Conservation (phyloP, 2,797 vertebrate genomes). For the Aeoliscus strigatus region DNA sequence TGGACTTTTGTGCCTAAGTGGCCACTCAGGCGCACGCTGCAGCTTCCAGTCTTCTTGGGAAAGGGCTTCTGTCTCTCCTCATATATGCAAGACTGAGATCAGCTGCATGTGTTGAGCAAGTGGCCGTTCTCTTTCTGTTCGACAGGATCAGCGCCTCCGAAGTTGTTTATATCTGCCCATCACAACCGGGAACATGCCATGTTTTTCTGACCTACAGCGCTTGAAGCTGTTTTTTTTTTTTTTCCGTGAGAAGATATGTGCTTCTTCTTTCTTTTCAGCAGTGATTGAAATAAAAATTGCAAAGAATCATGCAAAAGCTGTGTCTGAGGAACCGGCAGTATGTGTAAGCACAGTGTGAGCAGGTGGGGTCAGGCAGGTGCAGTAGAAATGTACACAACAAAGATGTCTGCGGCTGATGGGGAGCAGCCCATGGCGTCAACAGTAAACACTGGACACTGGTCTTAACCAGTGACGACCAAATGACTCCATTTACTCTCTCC, state of each 20-base stretch:
- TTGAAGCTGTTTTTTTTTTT: conserved; percentile 25
- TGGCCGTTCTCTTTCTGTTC: conserved; percentile 29
- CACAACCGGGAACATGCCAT: conserved; percentile 34
- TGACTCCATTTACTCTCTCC: too few species aligned
- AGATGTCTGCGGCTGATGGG: too few species aligned
- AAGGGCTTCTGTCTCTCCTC: conserved; percentile 9
- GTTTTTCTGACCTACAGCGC: conserved; percentile 28
- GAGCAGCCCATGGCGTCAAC: too few species aligned
- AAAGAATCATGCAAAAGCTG: too few species aligned
- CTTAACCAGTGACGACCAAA: too few species aligned
- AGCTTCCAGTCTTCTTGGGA: conserved; percentile 23
- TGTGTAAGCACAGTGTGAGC: too few species aligned
- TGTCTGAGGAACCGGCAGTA: too few species aligned
- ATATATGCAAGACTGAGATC: conserved; percentile 18
- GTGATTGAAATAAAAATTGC: too few species aligned
- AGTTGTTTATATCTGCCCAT: conserved; percentile 31
- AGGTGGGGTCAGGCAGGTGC: too few species aligned
- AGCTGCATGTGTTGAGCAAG: conserved; percentile 28
- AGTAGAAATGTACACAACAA: too few species aligned
- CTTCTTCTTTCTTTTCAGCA: too few species aligned
- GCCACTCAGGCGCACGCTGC: conserved; percentile 25
- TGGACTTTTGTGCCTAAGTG: conserved; percentile 37
- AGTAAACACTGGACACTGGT: too few species aligned
- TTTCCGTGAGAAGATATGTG: conserved; percentile 19
- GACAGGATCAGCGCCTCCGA: conserved; percentile 14